Evolutionary conservation across 1,140 invertebrate species (phyloP), one percentile per base, ranked within the genome.

Genomic region (Drosophila sp.): DNA sequence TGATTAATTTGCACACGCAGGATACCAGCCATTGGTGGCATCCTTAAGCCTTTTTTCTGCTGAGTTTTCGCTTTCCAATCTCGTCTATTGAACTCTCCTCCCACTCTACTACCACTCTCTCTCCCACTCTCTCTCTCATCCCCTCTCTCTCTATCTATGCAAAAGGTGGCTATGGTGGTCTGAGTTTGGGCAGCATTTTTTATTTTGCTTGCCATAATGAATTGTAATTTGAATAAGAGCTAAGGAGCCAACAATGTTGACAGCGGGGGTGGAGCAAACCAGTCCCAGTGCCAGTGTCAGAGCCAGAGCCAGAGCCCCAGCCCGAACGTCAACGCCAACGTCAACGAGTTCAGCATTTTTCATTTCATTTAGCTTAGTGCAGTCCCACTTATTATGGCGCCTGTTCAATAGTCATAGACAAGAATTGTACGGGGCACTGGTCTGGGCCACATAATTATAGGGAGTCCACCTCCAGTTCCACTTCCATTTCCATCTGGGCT

Each of bases 1-100:
- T 89, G 84, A 89, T 89, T 89, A 89, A 89, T 89, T 89, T 61
- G 85, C 84, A 84, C 84, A 87, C 84, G 80, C 84, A 72, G 84
- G 76, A 84, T 83, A 74, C 84, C 70, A 55, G 38, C 35, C 60
- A 30, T 30, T 50, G 35, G 58, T 44, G 44, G 70, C 77, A 66
- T 82, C 70, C 69, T 72, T 89, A 89, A 89, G 84, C 84, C 84
- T 89, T 89, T 89, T 47, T 78, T 84, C 68, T 89, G 84, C 84
- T 89, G 84, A 89, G 80, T 89, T 54, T 78, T 84, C 68, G 73
- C 85, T 89, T 89, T 89, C 77, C 84, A 89, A 90, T 89, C 77
- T 83, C 69, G 69, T 68, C 80, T 87, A 87, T 87, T 87, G 84
- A 87, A 89, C 83, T 69, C 66, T 29, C 25, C 41, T 8, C 33